These are phyloP conservation scores for Acanthochromis polyacanthus DNA, from an alignment of 2,113 vertebrate species.

Conservation along the genomic window DNA sequence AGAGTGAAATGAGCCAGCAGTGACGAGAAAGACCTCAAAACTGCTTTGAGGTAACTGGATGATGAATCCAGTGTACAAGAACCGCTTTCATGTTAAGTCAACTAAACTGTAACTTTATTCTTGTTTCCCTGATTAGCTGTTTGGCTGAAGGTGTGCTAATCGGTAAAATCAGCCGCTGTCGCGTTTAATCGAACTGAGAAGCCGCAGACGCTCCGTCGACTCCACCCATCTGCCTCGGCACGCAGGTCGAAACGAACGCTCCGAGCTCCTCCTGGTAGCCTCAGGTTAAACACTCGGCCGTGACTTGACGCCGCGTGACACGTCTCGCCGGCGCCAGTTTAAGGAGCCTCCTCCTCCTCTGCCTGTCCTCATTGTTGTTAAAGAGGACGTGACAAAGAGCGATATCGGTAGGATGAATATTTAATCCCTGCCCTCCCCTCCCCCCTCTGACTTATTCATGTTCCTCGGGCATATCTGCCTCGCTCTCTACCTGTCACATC, in stretches of 20 bases:
- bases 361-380: slow-evolving; percentile 76
- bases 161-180: too few relatives aligned
- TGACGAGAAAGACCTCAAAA: too few relatives aligned
- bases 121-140: slow-evolving; percentile 12
- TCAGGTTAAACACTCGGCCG: slow-evolving; percentile 57
- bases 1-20: too few relatives aligned
- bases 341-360: slow-evolving; percentile 52
- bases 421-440: slow-evolving; percentile 67
- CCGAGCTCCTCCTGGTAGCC: slow-evolving; percentile 40
- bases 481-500: slow-evolving; percentile 72
- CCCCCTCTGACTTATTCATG: slow-evolving; percentile 80
- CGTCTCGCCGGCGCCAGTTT: slow-evolving; percentile 67
- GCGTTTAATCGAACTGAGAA: not conserved
- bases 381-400: slow-evolving; percentile 83
- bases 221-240: slow-evolving; percentile 31
- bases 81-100: too few relatives aligned
- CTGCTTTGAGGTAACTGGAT: too few relatives aligned
- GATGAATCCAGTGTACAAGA: too few relatives aligned
- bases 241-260: slow-evolving; percentile 63
- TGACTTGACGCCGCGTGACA: slow-evolving; percentile 69
- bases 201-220: slow-evolving; percentile 1
- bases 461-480: slow-evolving; percentile 60
- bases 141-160: slow-evolving; percentile 43
- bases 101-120: too few relatives aligned
- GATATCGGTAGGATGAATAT: slow-evolving; percentile 81